These are phyloP conservation scores for Tineola bisselliella DNA, from an alignment of 2,888 invertebrate species.

Conservation along the genomic window DNA sequence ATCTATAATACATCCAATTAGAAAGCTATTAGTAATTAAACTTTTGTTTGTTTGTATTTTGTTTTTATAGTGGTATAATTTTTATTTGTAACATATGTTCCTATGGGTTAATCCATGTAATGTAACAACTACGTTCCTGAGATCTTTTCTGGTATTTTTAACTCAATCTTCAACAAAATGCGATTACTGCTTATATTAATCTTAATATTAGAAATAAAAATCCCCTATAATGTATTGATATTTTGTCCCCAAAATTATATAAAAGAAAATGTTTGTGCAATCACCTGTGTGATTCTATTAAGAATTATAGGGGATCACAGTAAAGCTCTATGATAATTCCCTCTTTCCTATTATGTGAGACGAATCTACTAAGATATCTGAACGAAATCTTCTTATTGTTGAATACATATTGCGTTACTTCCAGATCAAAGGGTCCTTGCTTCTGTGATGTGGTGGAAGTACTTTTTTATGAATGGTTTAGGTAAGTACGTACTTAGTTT, in stretches of 20 bases:
- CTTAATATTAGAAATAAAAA: neutral
- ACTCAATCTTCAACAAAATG: too few relatives aligned
- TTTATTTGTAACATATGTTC: too few relatives aligned
- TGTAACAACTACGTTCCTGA: too few relatives aligned
- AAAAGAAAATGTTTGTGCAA: conserved; percentile 28
- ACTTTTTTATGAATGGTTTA: neutral
- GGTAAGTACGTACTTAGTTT: too few relatives aligned
- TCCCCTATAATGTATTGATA: neutral
- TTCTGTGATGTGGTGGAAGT: neutral
- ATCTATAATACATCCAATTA: too few relatives aligned
- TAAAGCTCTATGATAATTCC: conserved; percentile 23
- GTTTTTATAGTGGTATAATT: too few relatives aligned
- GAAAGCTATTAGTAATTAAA: too few relatives aligned
- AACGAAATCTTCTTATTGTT: conserved; percentile 10
- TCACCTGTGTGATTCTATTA: conserved; percentile 61
- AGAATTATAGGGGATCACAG: conserved; percentile 48
- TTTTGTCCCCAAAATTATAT: neutral
- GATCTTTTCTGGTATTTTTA: too few relatives aligned
- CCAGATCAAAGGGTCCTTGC: neutral
- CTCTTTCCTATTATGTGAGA: conserved; percentile 13
- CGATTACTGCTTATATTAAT: too few relatives aligned
- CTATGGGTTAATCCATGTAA: too few relatives aligned
- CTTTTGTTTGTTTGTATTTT: too few relatives aligned
- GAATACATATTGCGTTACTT: neutral
- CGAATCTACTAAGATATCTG: conserved; percentile 5